Conservation (phyloP, 2,888 invertebrate species). For the Heterodera filipjevi region DNA sequence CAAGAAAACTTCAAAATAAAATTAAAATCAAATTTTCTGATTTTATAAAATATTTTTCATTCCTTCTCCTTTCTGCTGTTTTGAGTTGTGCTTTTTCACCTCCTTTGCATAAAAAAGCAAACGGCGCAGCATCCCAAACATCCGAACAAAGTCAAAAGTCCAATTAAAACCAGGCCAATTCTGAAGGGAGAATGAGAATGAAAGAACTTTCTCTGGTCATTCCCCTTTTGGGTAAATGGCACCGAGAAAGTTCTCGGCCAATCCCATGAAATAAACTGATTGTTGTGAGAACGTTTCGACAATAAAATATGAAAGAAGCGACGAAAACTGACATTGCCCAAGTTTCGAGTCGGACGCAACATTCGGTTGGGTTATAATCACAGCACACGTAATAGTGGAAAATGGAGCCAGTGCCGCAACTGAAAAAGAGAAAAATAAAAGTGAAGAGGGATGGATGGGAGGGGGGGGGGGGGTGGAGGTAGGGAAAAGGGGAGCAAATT, state of each 20-base stretch:
- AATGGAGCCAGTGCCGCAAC: constrained; percentile 53
- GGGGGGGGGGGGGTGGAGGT: neutral
- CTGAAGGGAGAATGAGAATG: constrained; percentile 7
- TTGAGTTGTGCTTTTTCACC: no score
- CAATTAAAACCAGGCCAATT: neutral
- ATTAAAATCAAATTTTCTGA: no score
- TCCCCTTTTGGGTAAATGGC: no score
- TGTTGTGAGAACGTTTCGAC: no score
- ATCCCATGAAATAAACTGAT: no score
- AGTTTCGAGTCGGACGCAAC: constrained; percentile 54
- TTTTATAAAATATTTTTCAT: no score
- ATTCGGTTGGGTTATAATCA: constrained; percentile 53
- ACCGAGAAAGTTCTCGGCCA: no score
- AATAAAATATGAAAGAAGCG: no score
- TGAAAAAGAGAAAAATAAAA: constrained; percentile 4
- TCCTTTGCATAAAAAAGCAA: constrained; percentile 7
- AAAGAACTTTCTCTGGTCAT: no score
- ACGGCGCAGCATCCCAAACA: constrained; percentile 3
- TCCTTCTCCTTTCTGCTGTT: neutral
- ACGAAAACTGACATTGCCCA: constrained; percentile 58
- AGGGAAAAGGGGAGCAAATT: neutral
- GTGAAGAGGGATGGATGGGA: neutral
- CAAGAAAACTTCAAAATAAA: no score
- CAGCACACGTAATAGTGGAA: constrained; percentile 57
- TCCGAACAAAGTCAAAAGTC: constrained; percentile 4